These are phyloP conservation scores for Drosophila oshimai DNA, from an alignment of 1,140 invertebrate species.

Conservation along the genomic window DNA sequence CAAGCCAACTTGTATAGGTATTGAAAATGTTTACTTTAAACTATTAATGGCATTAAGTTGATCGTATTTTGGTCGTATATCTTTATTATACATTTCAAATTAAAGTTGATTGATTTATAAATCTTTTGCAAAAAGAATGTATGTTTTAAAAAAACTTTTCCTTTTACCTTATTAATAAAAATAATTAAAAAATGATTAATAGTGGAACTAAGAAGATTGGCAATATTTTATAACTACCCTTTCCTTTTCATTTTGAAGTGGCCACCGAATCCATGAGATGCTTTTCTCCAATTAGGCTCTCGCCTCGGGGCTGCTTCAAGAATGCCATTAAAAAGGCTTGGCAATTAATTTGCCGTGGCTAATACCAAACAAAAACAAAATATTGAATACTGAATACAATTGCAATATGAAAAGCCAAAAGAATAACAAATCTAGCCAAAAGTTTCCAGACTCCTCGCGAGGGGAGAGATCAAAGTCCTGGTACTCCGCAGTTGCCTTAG, in stretches of 20 bases:
- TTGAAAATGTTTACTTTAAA: too few relatives aligned
- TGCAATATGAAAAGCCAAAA: constrained; percentile 74
- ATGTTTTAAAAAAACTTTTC: too few relatives aligned
- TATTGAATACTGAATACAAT: constrained; percentile 43
- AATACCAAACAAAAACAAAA: constrained; percentile 67
- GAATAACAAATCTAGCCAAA: constrained; percentile 57
- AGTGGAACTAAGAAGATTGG: too few relatives aligned
- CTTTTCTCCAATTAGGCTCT: constrained; percentile 6
- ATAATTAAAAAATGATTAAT: too few relatives aligned
- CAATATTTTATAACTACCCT: not conserved
- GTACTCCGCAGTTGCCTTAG: constrained; percentile 34
- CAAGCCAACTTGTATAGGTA: too few relatives aligned
- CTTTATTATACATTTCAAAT: too few relatives aligned
- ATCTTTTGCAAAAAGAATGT: too few relatives aligned
- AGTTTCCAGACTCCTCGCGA: constrained; percentile 1
- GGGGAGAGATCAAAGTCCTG: not conserved
- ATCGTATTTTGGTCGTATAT: too few relatives aligned
- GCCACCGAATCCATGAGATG: not conserved
- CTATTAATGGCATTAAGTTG: too few relatives aligned
- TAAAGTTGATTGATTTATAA: too few relatives aligned
- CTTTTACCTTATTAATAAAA: too few relatives aligned
- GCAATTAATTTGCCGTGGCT: constrained; percentile 73
- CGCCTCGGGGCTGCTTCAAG: not conserved
- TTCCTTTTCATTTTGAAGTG: not conserved
- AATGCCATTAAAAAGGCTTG: constrained; percentile 56